Percentiles rank a stretch among this genome's conserved stretches.
Evolutionary conservation across 2,797 vertebrate genomes (phyloP).

Genomic region (Acanthurus leucopareius): DNA sequence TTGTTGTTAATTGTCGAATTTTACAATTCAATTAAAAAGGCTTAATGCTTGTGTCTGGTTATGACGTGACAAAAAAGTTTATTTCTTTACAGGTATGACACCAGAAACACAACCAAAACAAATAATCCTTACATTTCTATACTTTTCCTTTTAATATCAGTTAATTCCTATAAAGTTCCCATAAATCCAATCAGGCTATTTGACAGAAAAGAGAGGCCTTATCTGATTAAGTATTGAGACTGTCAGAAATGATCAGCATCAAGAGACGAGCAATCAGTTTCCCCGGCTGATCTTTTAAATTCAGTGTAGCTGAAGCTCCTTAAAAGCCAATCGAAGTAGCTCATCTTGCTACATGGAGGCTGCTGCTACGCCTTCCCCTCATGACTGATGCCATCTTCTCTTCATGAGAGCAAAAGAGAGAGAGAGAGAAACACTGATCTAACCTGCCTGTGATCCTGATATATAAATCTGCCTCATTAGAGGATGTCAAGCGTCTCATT

Average conservation of each 20-base stretch:
- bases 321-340: too few relatives aligned
- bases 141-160: too few relatives aligned
- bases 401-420: background rate
- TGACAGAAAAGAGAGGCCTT: background rate
- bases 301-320: background rate
- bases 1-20: too few relatives aligned
- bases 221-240: background rate
- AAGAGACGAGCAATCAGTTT: background rate
- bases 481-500: conserved; percentile 27
- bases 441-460: conserved; percentile 23
- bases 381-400: background rate
- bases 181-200: background rate
- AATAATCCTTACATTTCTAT: too few relatives aligned
- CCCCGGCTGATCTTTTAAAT: background rate
- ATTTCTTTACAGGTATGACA: too few relatives aligned
- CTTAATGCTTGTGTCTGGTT: too few relatives aligned
- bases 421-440: conserved; percentile 13
- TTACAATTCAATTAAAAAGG: too few relatives aligned
- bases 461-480: conserved; percentile 40
- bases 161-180: too few relatives aligned
- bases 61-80: too few relatives aligned
- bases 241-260: too few relatives aligned
- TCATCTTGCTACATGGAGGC: background rate
- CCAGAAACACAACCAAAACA: too few relatives aligned
- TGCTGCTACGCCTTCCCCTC: background rate